Percentiles rank a stretch among this genome's conserved stretches.
Evolutionary conservation across 2,888 invertebrate genomes (phyloP).

Genomic region (Chelonus formosanus): DNA sequence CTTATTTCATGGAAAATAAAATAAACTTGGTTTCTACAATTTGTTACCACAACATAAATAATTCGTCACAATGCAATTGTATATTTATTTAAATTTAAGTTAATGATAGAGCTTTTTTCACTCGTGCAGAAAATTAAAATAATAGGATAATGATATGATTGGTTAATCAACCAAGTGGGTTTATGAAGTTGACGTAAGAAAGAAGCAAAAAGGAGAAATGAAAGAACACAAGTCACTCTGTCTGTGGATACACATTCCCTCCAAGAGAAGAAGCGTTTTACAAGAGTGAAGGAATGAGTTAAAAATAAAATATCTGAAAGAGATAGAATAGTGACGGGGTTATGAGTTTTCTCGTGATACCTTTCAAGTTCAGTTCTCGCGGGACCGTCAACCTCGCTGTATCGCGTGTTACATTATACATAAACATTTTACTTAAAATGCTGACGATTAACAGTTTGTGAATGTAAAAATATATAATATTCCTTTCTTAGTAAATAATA

Average conservation of each 20-base stretch:
- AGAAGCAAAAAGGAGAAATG: neutral
- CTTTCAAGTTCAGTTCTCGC: conserved; percentile 43
- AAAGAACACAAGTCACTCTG: conserved; percentile 4
- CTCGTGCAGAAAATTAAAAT: too few species aligned
- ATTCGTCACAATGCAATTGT: too few species aligned
- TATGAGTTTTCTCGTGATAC: conserved; percentile 27
- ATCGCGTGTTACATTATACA: neutral
- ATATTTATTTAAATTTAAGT: too few species aligned
- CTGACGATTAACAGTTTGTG: too few species aligned
- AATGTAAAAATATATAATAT: too few species aligned
- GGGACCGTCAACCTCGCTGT: conserved; percentile 36
- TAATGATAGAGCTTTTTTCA: too few species aligned
- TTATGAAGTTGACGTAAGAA: conserved; percentile 10
- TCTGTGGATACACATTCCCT: conserved; percentile 4
- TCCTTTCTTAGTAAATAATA: too few species aligned
- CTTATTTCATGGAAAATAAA: too few species aligned
- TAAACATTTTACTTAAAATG: too few species aligned
- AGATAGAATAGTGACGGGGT: conserved; percentile 23
- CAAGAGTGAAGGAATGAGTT: conserved; percentile 14
- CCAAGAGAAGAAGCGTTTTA: conserved; percentile 2
- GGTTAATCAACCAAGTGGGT: conserved; percentile 19
- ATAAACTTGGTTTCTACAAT: too few species aligned
- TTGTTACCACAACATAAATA: too few species aligned
- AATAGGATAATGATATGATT: neutral
- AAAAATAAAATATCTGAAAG: conserved; percentile 5